These are phyloP conservation scores for Slavum lentiscoides DNA, from an alignment of 2,888 invertebrate genomes.

Conservation along the genomic window DNA sequence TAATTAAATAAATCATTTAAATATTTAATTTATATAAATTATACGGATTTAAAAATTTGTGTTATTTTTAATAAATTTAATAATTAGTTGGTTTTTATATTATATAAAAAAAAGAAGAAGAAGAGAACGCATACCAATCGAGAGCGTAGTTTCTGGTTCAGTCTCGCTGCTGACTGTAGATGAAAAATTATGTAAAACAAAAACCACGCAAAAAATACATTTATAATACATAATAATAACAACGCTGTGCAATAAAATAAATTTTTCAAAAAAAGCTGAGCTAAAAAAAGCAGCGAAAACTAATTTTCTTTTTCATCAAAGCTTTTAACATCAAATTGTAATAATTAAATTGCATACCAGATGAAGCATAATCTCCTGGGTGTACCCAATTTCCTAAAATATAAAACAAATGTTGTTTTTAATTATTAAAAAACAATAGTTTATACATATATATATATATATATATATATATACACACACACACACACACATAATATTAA, in stretches of 20 bases:
- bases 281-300: slow-evolving; percentile 40
- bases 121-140: slow-evolving; percentile 54
- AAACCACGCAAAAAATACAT: slow-evolving; percentile 45
- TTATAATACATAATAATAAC: slow-evolving; percentile 28
- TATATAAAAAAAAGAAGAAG: slow-evolving; percentile 25
- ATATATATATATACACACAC: no score
- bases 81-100: background rate
- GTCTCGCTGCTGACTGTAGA: slow-evolving; percentile 54
- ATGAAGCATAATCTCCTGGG: slow-evolving; percentile 98
- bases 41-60: background rate
- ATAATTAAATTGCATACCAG: slow-evolving; percentile 71
- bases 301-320: slow-evolving; percentile 42
- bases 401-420: slow-evolving; percentile 34
- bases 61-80: background rate
- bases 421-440: background rate
- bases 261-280: slow-evolving; percentile 58
- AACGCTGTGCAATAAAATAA: slow-evolving; percentile 5
- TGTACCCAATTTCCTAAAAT: slow-evolving; percentile 90
- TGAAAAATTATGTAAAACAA: slow-evolving; percentile 40
- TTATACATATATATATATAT: background rate
- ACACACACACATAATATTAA: no score
- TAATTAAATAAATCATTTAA: background rate
- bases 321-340: slow-evolving; percentile 26
- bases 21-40: background rate
- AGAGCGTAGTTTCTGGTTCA: slow-evolving; percentile 53